Evolutionary conservation across 2,888 invertebrate genomes (phyloP).

Genomic region (Zeuzera pyrina): DNA sequence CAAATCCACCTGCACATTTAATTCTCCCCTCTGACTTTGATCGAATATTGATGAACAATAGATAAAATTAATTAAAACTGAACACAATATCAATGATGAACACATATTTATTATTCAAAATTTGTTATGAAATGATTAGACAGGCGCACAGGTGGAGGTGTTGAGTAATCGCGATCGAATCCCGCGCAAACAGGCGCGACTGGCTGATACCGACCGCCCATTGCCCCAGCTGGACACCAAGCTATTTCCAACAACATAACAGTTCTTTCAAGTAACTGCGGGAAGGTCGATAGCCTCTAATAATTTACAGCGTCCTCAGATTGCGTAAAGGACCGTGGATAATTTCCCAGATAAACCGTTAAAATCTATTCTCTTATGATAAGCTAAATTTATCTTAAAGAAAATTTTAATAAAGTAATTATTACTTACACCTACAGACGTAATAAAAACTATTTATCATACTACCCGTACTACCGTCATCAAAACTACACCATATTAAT

Average conservation of each 20-base stretch:
- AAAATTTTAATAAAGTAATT: background rate
- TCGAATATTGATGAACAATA: slow-evolving; percentile 56
- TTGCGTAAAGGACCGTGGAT: slow-evolving; percentile 52
- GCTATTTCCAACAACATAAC: slow-evolving; percentile 69
- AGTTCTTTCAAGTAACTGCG: slow-evolving; percentile 65
- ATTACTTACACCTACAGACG: no score
- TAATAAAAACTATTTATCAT: no score
- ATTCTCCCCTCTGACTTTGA: slow-evolving; percentile 84
- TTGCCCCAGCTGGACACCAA: slow-evolving; percentile 23
- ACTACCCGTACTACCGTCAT: no score
- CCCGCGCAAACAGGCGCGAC: slow-evolving; percentile 39
- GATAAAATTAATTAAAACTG: slow-evolving; percentile 23
- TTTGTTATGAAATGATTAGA: background rate
- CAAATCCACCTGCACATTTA: slow-evolving; percentile 84
- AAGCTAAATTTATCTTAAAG: background rate
- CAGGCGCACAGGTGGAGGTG: slow-evolving; percentile 1
- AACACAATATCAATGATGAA: slow-evolving; percentile 21
- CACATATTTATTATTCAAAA: slow-evolving; percentile 11
- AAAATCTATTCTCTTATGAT: no score
- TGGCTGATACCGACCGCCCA: slow-evolving; percentile 25
- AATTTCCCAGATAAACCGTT: slow-evolving; percentile 18
- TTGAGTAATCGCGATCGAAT: slow-evolving; percentile 32
- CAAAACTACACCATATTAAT: no score
- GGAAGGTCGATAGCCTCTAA: slow-evolving; percentile 68
- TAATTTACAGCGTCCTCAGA: slow-evolving; percentile 47